Evolutionary conservation across 2,888 invertebrate species (phyloP), one percentile per base, ranked within the genome.

Genomic region (Platycnemis pennipes): DNA sequence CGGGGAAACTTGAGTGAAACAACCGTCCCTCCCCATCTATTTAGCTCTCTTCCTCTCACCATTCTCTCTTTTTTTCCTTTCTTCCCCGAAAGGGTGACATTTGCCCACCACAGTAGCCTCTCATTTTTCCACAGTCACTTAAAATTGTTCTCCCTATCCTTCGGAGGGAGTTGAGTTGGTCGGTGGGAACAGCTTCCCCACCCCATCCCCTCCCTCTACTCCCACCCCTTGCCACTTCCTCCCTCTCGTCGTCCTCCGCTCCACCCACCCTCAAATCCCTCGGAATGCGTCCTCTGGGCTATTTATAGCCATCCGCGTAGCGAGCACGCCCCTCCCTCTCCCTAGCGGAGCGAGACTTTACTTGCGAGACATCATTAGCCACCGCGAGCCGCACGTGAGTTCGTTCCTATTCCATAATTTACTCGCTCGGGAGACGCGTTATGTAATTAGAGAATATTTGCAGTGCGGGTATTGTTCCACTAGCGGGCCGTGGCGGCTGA

Each of bases 391-490:
- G 4, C 63, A 26, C 63, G 63, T 26, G 26, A 19, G 63, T 26
- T 8, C 2, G 63, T 63, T n/a, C 26, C 63, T 4, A 16, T 53
- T 53, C 63, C n/a, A 26, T 63, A 63, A 63, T 26, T n/a, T 4
- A 63, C n/a, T n/a, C 63, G 63, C 63, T 26, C 63, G 63, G 63
- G 7, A 26, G 63, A 63, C 63, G 49, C n/a, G 49, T 88, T n/a
- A 88, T 88, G 45, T 88, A 88, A 88, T 88, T 88, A 88, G 88
- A 26, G 63, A 63, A 63, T 63, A 63, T 63, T 63, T 63, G n/a
- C 63, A 63, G 63, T n/a, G 63, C 63, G 63, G 63, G 63, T 26
- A 63, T 63, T 63, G 63, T 63, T 63, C n/a, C 63, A 26, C 63
- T 63, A 46, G 53, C 26, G 63, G 63, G 63, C 63, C 7, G 5